These are phyloP conservation scores for Spheniscus mendiculus DNA, from an alignment of 2,113 vertebrate species.

Conservation along the genomic window DNA sequence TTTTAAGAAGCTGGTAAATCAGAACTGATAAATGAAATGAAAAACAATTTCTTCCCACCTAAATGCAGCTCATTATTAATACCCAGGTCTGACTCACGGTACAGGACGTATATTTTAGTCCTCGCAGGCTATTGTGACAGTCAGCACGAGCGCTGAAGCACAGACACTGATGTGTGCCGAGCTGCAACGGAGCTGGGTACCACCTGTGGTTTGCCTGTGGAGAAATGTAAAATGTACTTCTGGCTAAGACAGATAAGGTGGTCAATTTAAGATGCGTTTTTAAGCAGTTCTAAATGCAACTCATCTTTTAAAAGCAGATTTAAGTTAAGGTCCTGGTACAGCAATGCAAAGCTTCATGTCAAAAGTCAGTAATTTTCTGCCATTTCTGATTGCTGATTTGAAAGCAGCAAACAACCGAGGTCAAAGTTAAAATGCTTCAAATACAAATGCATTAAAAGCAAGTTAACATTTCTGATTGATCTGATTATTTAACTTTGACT, in stretches of 20 bases:
- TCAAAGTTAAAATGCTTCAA: not conserved
- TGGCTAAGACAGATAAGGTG: conserved; percentile 76
- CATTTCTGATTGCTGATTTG: conserved; percentile 36
- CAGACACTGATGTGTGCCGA: not conserved
- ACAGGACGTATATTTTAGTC: conserved; percentile 27
- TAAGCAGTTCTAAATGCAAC: conserved; percentile 64
- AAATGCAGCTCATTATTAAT: conserved; percentile 9
- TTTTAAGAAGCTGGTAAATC: not conserved
- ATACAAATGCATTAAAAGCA: not conserved
- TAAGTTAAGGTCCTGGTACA: conserved; percentile 60
- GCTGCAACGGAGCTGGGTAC: not conserved
- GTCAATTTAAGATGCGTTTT: conserved; percentile 44
- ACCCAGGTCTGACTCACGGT: not conserved
- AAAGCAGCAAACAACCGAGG: not conserved
- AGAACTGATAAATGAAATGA: not conserved
- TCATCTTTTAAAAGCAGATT: conserved; percentile 68
- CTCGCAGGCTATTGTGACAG: not conserved
- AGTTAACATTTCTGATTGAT: conserved; percentile 19
- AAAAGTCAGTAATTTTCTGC: conserved; percentile 60
- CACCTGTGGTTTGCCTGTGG: not conserved
- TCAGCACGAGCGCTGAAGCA: conserved; percentile 7
- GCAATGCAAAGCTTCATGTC: conserved; percentile 35
- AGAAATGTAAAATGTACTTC: conserved; percentile 62
- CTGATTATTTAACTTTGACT: not conserved
- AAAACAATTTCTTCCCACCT: not conserved